Conservation (phyloP, 2,888 invertebrate species). For the Homarus gammarus region DNA sequence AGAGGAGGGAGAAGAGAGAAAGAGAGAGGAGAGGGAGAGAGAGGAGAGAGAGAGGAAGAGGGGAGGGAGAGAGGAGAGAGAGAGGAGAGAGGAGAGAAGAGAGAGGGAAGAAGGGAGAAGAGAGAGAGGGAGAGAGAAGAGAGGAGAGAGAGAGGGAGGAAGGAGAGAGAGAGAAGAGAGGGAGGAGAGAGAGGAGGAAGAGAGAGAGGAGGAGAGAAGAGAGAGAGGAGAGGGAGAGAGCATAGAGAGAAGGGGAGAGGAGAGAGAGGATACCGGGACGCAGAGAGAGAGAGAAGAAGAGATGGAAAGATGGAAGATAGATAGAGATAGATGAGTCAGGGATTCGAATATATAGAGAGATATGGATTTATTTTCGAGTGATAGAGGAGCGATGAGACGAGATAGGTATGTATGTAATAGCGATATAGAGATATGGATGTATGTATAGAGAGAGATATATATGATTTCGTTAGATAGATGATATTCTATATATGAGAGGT, state of each 20-base stretch:
- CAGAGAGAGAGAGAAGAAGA: slow-evolving; percentile 12
- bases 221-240: slow-evolving; percentile 4
- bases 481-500: too few species aligned
- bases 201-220: slow-evolving; percentile 11
- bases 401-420: too few species aligned
- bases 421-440: too few species aligned
- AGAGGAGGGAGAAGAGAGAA: neutral
- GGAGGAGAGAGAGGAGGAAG: slow-evolving; percentile 13
- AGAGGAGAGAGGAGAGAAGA: neutral
- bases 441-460: too few species aligned
- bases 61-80: neutral
- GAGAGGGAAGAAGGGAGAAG: neutral
- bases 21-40: neutral
- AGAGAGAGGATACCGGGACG: slow-evolving; percentile 11
- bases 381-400: neutral
- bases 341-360: neutral
- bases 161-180: slow-evolving; percentile 12
- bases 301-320: neutral
- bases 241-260: neutral
- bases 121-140: too few species aligned
- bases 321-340: neutral
- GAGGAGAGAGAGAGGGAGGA: neutral
- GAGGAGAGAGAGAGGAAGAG: neutral
- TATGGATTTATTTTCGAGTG: neutral
- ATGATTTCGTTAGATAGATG: too few species aligned